Evolutionary conservation across 2,797 vertebrate genomes (phyloP).

Genomic region (Sebastes vulpes): DNA sequence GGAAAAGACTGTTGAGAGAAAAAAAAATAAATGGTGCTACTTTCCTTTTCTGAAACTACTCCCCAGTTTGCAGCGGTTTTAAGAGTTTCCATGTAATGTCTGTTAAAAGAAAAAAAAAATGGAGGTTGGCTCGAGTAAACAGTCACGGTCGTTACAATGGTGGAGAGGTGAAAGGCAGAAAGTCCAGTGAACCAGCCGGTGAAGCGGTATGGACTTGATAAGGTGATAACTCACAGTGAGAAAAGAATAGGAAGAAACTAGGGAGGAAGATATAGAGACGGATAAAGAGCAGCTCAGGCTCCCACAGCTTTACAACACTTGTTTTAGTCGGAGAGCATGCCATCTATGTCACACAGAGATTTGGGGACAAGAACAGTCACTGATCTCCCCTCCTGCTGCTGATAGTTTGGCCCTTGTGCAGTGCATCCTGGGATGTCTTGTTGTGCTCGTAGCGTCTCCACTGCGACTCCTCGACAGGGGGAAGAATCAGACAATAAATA

Average conservation of each 20-base stretch:
- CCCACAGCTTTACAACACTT: slow-evolving; percentile 5
- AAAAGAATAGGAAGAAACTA: slow-evolving; percentile 40
- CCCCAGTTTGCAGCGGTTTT: not conserved
- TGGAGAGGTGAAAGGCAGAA: slow-evolving; percentile 66
- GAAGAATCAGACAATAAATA: slow-evolving; percentile 47
- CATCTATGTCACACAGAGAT: slow-evolving; percentile 29
- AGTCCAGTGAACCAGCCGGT: slow-evolving; percentile 62
- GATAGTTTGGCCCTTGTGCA: slow-evolving; percentile 56
- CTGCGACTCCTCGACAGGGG: not conserved
- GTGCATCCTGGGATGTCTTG: slow-evolving; percentile 59
- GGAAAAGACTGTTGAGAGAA: slow-evolving; percentile 1
- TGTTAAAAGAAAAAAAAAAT: not conserved
- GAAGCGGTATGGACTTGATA: slow-evolving; percentile 54
- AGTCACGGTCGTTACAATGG: slow-evolving; percentile 69
- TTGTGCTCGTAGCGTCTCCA: slow-evolving; percentile 59
- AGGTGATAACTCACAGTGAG: slow-evolving; percentile 77
- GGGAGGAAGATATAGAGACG: not conserved
- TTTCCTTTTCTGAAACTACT: slow-evolving; percentile 16
- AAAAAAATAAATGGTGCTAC: slow-evolving; percentile 9
- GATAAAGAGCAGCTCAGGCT: slow-evolving; percentile 22
- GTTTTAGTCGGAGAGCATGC: slow-evolving; percentile 5
- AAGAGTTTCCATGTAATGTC: not conserved
- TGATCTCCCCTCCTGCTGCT: slow-evolving; percentile 27
- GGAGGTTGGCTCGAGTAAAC: slow-evolving; percentile 55
- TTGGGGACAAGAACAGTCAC: slow-evolving; percentile 27